Evolutionary conservation across 2,888 invertebrate genomes (phyloP), one percentile per base, ranked within the genome.

Genomic region (Pristionchus entomophagus): DNA sequence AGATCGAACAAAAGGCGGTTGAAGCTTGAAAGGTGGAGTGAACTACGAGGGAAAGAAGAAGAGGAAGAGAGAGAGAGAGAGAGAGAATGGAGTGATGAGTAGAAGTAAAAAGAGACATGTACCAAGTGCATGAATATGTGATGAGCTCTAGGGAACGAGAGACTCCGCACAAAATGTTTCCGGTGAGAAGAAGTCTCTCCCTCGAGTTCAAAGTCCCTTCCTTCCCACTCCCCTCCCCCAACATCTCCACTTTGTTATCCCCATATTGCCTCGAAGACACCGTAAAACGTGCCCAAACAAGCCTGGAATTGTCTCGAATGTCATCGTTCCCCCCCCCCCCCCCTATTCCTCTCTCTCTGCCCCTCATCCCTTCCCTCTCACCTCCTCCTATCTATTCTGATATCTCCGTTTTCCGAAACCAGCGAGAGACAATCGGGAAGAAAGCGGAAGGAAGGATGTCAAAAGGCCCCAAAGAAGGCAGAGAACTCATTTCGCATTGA

Each of bases 401-500:
- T 59, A 56, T 29, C 59, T 4, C 3, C 1, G 29, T 14, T 2
- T 59, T 59, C 59, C 32, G 32, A 59, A 59, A 59, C 59, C 59
- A 73, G 26, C n/a, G 73, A n/a, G 26, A 73, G 22, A 38, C 77
- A 77, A 45, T 32, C 29, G 35, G 0, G 26, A 77, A 45, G n/a
- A 77, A 45, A 29, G 45, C 26, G 29, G 45, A 26, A 45, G 59
- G 59, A 26, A 59, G 77, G 77, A 49, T 45, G 45, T 45, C 45
- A 77, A 45, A 41, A 38, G n/a, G 26, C 38, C 22, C n/a, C n/a
- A 26, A 26, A 29, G 41, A 73, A 73, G 73, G 41, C n/a, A 38
- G 41, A 73, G 73, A 73, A 73, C 73, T 73, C 73, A 73, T 73
- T 73, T 73, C 73, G 73, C 32, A 73, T 59, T 82, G 82, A 82